Conservation (phyloP, 30 jellyfish, hydroid and myxozoan genomes). For the Cassiopea xamachana region DNA sequence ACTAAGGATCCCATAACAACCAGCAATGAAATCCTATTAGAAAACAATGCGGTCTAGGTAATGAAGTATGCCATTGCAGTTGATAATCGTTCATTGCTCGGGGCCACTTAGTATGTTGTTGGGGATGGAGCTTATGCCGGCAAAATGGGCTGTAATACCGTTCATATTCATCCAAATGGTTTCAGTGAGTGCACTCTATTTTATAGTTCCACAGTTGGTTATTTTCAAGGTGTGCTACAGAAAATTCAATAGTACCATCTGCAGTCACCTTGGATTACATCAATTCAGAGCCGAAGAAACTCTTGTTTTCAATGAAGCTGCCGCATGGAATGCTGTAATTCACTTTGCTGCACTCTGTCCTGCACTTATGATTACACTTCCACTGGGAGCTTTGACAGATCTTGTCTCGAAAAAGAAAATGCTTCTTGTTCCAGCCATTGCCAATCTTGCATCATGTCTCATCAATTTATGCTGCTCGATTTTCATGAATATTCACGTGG, state of each 20-base stretch:
- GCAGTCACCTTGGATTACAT: background rate
- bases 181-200: background rate
- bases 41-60: no score
- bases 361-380: background rate
- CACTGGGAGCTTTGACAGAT: no score
- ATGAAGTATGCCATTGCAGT: no score
- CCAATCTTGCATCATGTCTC: background rate
- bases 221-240: background rate
- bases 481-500: background rate
- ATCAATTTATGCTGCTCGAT: background rate
- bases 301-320: no score
- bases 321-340: no score
- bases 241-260: background rate
- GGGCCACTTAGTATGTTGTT: no score
- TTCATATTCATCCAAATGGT: background rate
- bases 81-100: no score
- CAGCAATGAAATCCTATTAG: no score
- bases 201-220: background rate
- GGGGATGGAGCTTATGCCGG: no score
- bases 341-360: background rate
- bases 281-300: no score
- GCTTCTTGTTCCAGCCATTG: background rate
- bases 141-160: background rate
- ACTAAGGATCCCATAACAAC: no score
- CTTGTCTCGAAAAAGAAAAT: background rate